Conservation (phyloP, 2,888 invertebrate genomes). For the Bimastos eiseni region DNA sequence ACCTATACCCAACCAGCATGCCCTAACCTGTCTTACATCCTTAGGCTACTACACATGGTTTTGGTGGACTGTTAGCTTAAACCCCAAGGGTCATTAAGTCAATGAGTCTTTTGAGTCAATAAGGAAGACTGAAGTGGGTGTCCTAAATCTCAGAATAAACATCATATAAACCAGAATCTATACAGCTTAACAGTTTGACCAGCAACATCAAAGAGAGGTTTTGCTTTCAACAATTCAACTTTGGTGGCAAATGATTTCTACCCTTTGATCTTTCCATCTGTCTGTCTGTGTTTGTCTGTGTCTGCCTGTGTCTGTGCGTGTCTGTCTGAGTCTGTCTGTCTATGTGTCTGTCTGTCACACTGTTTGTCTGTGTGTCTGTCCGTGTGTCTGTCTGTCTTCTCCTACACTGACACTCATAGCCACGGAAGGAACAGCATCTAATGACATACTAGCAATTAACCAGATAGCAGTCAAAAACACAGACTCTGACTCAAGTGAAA, state of each 20-base stretch:
- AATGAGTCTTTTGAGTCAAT: background rate
- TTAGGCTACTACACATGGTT: background rate
- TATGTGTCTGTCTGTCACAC: background rate
- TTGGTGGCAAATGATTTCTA: background rate
- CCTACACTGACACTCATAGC: background rate
- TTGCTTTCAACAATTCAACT: background rate
- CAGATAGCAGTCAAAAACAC: background rate
- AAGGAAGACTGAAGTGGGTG: background rate
- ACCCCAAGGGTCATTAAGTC: background rate
- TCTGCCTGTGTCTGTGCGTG: background rate
- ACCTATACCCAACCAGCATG: background rate
- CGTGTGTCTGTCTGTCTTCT: background rate
- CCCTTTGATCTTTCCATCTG: background rate
- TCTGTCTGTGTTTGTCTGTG: background rate
- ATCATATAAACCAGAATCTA: background rate
- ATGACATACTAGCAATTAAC: constrained; percentile 1
- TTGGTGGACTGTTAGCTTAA: background rate
- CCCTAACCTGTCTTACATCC: background rate
- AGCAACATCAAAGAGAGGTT: background rate
- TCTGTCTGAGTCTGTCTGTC: background rate
- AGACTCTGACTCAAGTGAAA: background rate
- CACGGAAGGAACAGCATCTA: background rate
- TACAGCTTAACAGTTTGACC: background rate
- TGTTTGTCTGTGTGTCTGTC: too few relatives aligned
- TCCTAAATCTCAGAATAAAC: background rate